A percentile compares a stretch with the other conserved stretches of the same genome.
Evolutionary conservation across 2,888 invertebrate species (phyloP).

Genomic region (Epirrita christyi): DNA sequence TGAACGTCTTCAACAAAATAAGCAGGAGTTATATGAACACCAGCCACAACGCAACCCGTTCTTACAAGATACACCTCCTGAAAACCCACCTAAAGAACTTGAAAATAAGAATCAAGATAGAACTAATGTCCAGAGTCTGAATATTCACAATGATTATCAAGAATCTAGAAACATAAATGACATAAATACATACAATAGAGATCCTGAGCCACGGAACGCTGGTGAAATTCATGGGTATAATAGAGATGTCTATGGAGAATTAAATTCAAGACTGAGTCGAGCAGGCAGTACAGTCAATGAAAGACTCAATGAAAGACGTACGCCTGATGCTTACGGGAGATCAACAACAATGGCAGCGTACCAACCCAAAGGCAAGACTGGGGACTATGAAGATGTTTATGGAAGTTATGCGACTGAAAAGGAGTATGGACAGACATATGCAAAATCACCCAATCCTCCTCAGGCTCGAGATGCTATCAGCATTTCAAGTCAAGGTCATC

Average conservation of each 20-base stretch:
- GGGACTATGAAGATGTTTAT: slow-evolving; percentile 92
- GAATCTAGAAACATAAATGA: slow-evolving; percentile 58
- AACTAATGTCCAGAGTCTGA: slow-evolving; percentile 43
- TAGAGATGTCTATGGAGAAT: slow-evolving; percentile 70
- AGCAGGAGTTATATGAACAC: slow-evolving; percentile 67
- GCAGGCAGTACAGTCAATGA: slow-evolving; percentile 63
- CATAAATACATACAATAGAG: slow-evolving; percentile 58
- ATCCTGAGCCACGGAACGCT: slow-evolving; percentile 55
- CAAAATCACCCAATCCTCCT: slow-evolving; percentile 85
- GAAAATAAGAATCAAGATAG: slow-evolving; percentile 43
- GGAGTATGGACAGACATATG: slow-evolving; percentile 80
- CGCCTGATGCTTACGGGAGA: slow-evolving; percentile 93
- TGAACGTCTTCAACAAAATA: slow-evolving; percentile 53
- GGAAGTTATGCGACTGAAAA: slow-evolving; percentile 64
- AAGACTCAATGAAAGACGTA: slow-evolving; percentile 87
- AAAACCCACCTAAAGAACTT: slow-evolving; percentile 49
- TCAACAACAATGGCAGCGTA: slow-evolving; percentile 80
- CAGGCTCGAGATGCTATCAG: slow-evolving; percentile 61
- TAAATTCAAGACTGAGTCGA: slow-evolving; percentile 57
- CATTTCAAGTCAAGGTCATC: slow-evolving; percentile 61
- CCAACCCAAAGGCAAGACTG: slow-evolving; percentile 64
- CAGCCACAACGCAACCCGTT: slow-evolving; percentile 72
- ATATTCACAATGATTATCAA: slow-evolving; percentile 56
- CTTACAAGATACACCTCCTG: slow-evolving; percentile 64
- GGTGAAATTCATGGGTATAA: slow-evolving; percentile 59